phyloP scores from a whole-genome alignment of 2,888 invertebrate species.

The Xylophagus ater region DNA sequence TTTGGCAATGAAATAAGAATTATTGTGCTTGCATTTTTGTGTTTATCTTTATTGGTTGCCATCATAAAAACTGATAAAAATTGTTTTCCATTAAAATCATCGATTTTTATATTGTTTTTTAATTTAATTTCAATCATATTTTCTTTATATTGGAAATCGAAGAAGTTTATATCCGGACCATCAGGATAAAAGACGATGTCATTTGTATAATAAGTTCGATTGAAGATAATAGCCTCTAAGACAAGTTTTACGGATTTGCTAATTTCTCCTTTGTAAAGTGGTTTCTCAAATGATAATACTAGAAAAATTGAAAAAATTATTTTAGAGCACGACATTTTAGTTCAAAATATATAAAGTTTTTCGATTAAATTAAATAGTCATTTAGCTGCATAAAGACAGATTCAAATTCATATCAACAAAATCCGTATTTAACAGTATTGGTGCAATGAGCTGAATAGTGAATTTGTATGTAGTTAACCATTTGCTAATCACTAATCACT shows the following conservation, averaged over 20 bases:
- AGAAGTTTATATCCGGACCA: conserved; percentile 12
- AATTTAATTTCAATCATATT: conserved; percentile 15
- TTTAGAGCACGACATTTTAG: no score
- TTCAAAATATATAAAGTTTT: no score
- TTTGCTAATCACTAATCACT: no score
- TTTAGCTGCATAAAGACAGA: no score
- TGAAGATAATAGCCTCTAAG: conserved; percentile 16
- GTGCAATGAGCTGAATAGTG: no score
- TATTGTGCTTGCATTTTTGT: conserved; percentile 8
- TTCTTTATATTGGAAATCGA: conserved; percentile 7
- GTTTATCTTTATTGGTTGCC: conserved; percentile 16
- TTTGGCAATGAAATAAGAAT: conserved; percentile 9
- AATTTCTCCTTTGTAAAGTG: conserved; percentile 18
- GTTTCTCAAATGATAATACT: conserved; percentile 14
- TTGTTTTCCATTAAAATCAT: conserved; percentile 8
- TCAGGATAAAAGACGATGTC: conserved; percentile 12
- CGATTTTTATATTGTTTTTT: conserved; percentile 12
- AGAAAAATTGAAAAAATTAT: no score
- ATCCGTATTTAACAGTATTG: no score
- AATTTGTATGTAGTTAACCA: no score
- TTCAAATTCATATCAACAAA: no score
- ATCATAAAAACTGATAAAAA: conserved; percentile 18
- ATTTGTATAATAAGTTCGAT: conserved; percentile 10
- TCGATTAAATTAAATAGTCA: no score
- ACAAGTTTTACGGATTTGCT: conserved; percentile 12